Percentiles rank a stretch among this genome's conserved stretches.
Conservation (phyloP, 1,140 invertebrate genomes). For the Maconellicoccus hirsutus region DNA sequence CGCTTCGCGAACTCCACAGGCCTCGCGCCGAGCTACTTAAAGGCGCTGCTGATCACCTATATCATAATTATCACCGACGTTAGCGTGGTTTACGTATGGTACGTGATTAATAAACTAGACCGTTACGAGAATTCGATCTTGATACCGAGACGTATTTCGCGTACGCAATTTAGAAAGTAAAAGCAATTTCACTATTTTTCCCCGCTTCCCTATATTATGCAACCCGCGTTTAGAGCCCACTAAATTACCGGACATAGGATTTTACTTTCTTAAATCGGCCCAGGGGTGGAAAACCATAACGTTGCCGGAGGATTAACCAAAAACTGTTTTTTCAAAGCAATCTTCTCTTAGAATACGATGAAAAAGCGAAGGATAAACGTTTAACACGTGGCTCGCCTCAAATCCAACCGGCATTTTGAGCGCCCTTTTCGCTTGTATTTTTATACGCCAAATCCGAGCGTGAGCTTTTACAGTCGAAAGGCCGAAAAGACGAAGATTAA, state of each 20-base stretch:
- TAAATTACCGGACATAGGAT: not conserved
- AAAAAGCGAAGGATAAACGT: slow-evolving; percentile 8
- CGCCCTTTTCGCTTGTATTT: not conserved
- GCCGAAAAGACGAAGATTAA: slow-evolving; percentile 2
- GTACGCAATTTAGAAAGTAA: not conserved
- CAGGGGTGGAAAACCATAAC: not conserved
- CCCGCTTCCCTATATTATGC: not conserved
- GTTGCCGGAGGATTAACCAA: not conserved
- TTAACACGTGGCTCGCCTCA: not conserved
- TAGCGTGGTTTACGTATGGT: not conserved
- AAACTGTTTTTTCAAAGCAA: not conserved
- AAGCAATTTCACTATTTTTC: not conserved
- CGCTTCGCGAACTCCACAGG: too few species aligned
- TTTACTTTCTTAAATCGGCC: not conserved
- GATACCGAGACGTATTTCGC: too few species aligned
- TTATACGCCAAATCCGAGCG: not conserved
- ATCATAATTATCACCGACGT: not conserved
- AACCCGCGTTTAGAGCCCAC: not conserved
- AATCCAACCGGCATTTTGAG: not conserved
- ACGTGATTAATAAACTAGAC: not conserved
- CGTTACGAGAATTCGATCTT: not conserved
- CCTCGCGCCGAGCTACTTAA: not conserved
- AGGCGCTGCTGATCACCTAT: not conserved
- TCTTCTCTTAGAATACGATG: not conserved
- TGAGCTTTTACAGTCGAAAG: not conserved